phyloP scores from a whole-genome alignment of 1,140 invertebrate species.

The Scaptomyza pallida region DNA sequence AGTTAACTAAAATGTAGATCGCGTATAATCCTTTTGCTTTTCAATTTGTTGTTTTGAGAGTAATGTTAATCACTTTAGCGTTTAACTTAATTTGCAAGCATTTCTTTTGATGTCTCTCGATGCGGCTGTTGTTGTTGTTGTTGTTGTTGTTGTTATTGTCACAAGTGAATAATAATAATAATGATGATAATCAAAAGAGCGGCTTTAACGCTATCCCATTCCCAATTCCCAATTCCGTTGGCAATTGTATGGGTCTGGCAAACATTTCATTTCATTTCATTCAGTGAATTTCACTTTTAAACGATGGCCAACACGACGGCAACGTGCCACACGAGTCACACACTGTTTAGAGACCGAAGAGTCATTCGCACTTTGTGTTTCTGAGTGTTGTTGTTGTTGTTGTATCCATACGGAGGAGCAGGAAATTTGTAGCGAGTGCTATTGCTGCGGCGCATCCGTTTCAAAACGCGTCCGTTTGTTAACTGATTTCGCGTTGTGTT shows the following conservation, averaged over 20 bases:
- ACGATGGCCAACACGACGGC: slow-evolving; percentile 26
- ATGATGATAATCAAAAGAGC: slow-evolving; percentile 18
- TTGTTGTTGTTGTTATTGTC: too few species aligned
- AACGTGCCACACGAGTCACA: slow-evolving; percentile 37
- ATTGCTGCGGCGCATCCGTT: slow-evolving; percentile 67
- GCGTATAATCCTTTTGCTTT: slow-evolving; percentile 23
- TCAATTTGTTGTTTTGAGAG: slow-evolving; percentile 32
- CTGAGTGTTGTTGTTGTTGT: too few species aligned
- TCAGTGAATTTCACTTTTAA: slow-evolving; percentile 83
- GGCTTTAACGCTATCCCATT: slow-evolving; percentile 21
- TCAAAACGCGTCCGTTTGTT: slow-evolving; percentile 82
- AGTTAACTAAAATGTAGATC: neutral
- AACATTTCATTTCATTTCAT: slow-evolving; percentile 72
- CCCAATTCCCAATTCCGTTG: slow-evolving; percentile 25
- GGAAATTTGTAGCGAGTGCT: slow-evolving; percentile 26
- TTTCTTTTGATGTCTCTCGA: slow-evolving; percentile 33
- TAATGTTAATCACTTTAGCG: slow-evolving; percentile 16
- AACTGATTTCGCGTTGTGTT: slow-evolving; percentile 83
- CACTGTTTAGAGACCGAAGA: slow-evolving; percentile 35
- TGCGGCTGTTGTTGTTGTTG: too few species aligned
- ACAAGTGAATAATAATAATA: slow-evolving; percentile 46
- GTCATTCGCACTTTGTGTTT: slow-evolving; percentile 54
- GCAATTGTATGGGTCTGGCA: slow-evolving; percentile 43
- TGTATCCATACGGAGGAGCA: slow-evolving; percentile 22
- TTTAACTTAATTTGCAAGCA: slow-evolving; percentile 46